Conservation (phyloP, 2,888 invertebrate genomes). For the Anaspis maculata region DNA sequence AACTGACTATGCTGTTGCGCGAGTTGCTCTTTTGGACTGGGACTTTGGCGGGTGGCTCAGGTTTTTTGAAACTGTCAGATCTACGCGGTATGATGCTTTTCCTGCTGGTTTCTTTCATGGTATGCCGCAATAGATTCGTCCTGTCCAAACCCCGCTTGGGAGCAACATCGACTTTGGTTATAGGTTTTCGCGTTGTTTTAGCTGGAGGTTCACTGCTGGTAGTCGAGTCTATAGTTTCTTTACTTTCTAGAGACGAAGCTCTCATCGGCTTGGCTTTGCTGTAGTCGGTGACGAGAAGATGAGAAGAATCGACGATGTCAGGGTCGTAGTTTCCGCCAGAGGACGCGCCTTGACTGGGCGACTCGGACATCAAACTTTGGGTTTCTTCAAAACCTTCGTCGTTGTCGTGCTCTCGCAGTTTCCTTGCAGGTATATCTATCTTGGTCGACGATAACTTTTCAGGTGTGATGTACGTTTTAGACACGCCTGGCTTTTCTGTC, state of each 20-base stretch:
- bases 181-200: slow-evolving; percentile 1
- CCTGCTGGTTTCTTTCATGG: slow-evolving; percentile 26
- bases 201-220: background rate
- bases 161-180: background rate
- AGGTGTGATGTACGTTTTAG: no score
- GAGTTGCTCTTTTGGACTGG: slow-evolving; percentile 68
- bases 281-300: slow-evolving; percentile 25
- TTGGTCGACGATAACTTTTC: slow-evolving; percentile 22
- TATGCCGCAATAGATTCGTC: slow-evolving; percentile 24
- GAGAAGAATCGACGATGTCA: slow-evolving; percentile 41
- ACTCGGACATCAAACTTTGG: slow-evolving; percentile 79
- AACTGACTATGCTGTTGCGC: slow-evolving; percentile 70
- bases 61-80: slow-evolving; percentile 38
- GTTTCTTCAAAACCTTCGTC: slow-evolving; percentile 90
- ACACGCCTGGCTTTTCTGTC: no score
- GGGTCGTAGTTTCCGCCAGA: slow-evolving; percentile 53
- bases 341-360: slow-evolving; percentile 76
- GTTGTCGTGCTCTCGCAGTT: slow-evolving; percentile 60
- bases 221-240: slow-evolving; percentile 26
- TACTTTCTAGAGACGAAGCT: slow-evolving; percentile 36
- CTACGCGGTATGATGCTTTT: slow-evolving; percentile 39
- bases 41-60: slow-evolving; percentile 31
- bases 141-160: slow-evolving; percentile 16
- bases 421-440: slow-evolving; percentile 33
- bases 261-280: slow-evolving; percentile 24